These are phyloP conservation scores for Palaemon carinicauda DNA, from an alignment of 1,140 invertebrate genomes.

Conservation along the genomic window DNA sequence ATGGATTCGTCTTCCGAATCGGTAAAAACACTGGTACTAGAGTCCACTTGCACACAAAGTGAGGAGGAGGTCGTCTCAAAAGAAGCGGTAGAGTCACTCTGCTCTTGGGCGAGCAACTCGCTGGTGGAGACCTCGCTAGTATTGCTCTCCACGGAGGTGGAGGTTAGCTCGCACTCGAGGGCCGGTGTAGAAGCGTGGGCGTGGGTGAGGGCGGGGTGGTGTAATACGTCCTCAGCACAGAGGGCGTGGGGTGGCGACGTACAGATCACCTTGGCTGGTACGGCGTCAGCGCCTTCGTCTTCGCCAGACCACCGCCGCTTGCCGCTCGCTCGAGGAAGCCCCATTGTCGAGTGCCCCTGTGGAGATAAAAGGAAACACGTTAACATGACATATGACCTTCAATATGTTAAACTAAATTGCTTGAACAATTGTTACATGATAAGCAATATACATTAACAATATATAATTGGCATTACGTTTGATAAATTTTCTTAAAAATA, in stretches of 20 bases:
- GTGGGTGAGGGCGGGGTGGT: constrained; percentile 53
- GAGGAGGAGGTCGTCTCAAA: not conserved
- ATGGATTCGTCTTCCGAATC: constrained; percentile 44
- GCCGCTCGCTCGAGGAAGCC: constrained; percentile 55
- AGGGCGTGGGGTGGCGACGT: constrained; percentile 59
- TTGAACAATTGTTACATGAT: no score
- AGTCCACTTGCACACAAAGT: not conserved
- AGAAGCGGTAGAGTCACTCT: not conserved
- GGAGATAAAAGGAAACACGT: not conserved
- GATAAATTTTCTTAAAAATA: no score
- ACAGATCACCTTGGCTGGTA: constrained; percentile 55
- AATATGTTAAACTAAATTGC: no score
- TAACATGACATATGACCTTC: not conserved
- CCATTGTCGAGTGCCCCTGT: constrained; percentile 51
- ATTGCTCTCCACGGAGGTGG: not conserved
- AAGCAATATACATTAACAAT: not conserved
- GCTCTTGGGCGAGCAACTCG: constrained; percentile 9
- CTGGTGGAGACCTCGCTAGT: constrained; percentile 17
- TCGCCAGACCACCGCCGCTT: constrained; percentile 54
- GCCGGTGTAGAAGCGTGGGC: constrained; percentile 38
- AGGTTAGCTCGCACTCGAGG: constrained; percentile 47
- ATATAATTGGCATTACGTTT: no score
- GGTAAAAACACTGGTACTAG: constrained; percentile 19
- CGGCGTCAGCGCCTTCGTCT: constrained; percentile 27
- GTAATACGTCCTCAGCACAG: constrained; percentile 59